Base-by-base conservation (phyloP, 2,888 invertebrate genomes). In the Lasioglossum villosulum region DNA sequence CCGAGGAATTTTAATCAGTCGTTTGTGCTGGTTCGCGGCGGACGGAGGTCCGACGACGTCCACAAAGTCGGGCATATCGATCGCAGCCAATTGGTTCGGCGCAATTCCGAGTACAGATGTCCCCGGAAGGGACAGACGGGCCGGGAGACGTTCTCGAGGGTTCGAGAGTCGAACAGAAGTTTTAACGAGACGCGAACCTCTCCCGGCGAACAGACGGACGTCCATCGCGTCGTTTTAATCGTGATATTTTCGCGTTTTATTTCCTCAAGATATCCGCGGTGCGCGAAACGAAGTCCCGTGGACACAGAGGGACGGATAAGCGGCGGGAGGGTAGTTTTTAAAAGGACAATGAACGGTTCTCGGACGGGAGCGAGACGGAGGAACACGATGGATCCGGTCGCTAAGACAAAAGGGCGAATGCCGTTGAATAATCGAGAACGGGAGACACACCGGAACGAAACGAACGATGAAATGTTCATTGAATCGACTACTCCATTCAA, bases 401-500 rank as follows among this genome's bases (percentile, higher is more conserved):
- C 42, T 82, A 79, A 82, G 82, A 79, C 73, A 78, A 82, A 82
- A 73, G 78, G 63, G 23, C 66, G 66, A 77, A 48, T 34, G 27
- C 74, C 74, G 74, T 74, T 74, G 79, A 82, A 82, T 45, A 78
- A 78, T 74, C 82, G 74, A 79, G 78, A 79, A 82, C 52, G 75
- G 76, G 37, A 63, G 72, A 76, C 45, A 76, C 37, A 16, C 68
- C 34, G 81, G 56, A 78, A 71, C 56, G 72, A 81, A 81, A 84
- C 81, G 83, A 48, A 37, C 83, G 81, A 77, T 77, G 83, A 81
- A 84, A 81, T 74, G 83, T 84, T 84, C 81, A 81, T 81, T 84
- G 81, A 84, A 81, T 81, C 76, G 81, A 74, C 83, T 84, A 84
- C 81, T 81, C 81, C 70, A 74, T 84, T 84, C 76, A 76, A 76